Conservation (phyloP, 2,797 vertebrate species). For the Coregonus suidteri region DNA sequence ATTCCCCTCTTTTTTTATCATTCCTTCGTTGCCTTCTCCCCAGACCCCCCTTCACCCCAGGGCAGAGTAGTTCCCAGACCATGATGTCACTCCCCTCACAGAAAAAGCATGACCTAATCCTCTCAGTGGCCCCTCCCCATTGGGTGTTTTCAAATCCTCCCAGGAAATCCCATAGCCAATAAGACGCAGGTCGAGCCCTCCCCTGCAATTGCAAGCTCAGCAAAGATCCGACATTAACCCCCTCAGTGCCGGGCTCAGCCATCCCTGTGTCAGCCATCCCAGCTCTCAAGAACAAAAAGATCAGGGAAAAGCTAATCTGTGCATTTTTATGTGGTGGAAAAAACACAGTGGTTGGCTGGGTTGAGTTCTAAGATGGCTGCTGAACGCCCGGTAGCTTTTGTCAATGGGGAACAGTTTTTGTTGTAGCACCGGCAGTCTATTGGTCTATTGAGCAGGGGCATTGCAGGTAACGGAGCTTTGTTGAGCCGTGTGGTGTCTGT, state of each 20-base stretch:
- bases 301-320: neutral
- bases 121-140: neutral
- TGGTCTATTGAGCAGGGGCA: constrained; percentile 44
- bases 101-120: constrained; percentile 14
- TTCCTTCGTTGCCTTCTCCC: constrained; percentile 30
- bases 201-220: neutral
- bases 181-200: neutral
- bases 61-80: neutral
- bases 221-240: neutral
- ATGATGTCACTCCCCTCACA: constrained; percentile 5
- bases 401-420: constrained; percentile 39
- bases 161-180: constrained; percentile 2
- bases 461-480: constrained; percentile 22
- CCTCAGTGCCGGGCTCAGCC: constrained; percentile 42
- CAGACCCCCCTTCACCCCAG: neutral
- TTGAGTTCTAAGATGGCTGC: constrained; percentile 10
- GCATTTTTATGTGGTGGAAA: neutral
- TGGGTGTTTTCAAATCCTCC: constrained; percentile 6
- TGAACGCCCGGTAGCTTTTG: constrained; percentile 21
- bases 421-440: constrained; percentile 37
- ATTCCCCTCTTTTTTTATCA: constrained; percentile 9
- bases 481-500: constrained; percentile 31
- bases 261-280: constrained; percentile 3
- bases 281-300: constrained; percentile 19
- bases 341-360: neutral